phyloP scores from a whole-genome alignment of 2,888 invertebrate species.

The Drosophila dives region DNA sequence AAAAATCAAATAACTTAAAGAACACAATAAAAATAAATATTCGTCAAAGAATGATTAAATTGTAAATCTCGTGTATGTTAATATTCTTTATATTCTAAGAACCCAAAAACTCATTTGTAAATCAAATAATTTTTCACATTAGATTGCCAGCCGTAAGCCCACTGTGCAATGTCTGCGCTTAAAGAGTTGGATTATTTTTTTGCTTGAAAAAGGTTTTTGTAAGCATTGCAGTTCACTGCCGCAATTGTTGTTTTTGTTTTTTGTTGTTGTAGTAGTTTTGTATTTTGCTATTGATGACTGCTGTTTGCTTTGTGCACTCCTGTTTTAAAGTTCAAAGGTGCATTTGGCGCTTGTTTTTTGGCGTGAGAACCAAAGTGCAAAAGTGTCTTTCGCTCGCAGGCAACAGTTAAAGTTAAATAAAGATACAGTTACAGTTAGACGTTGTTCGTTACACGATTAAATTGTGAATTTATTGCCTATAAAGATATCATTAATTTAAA shows the following conservation, averaged over 20 bases:
- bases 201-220: slow-evolving; percentile 55
- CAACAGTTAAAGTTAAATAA: slow-evolving; percentile 2
- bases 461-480: slow-evolving; percentile 41
- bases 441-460: slow-evolving; percentile 6
- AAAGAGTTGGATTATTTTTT: slow-evolving; percentile 64
- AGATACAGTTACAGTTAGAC: slow-evolving; percentile 5
- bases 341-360: slow-evolving; percentile 29
- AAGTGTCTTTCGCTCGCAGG: slow-evolving; percentile 24
- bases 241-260: slow-evolving; percentile 20
- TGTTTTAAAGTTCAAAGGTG: slow-evolving; percentile 78
- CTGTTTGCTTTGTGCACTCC: slow-evolving; percentile 77
- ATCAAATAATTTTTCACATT: background rate
- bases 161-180: slow-evolving; percentile 59
- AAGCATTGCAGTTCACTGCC: slow-evolving; percentile 22
- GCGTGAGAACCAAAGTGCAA: slow-evolving; percentile 70
- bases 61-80: too few relatives aligned
- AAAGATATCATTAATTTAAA: slow-evolving; percentile 27
- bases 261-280: slow-evolving; percentile 4
- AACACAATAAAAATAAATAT: background rate
- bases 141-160: slow-evolving; percentile 7
- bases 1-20: background rate
- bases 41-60: too few relatives aligned
- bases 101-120: background rate
- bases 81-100: too few relatives aligned
- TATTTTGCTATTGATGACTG: slow-evolving; percentile 67